phyloP scores from a whole-genome alignment of 2,113 vertebrate species.

The Myodes glareolus region DNA sequence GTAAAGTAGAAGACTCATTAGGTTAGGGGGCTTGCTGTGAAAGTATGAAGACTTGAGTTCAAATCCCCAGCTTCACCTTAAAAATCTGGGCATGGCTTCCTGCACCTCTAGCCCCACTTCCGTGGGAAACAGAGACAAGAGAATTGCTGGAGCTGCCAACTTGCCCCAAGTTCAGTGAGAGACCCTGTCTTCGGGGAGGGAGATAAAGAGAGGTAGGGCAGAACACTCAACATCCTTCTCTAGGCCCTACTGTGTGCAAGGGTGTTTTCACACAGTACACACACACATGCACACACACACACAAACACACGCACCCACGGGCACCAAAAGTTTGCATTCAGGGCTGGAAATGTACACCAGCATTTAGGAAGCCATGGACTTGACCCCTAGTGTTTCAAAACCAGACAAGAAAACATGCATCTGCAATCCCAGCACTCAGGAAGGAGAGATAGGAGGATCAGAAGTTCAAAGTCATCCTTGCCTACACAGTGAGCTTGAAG shows the following conservation, averaged over 20 bases:
- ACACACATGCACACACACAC: background rate
- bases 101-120: too few species aligned
- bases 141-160: too few species aligned
- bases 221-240: background rate
- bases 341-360: background rate
- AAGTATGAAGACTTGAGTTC: background rate
- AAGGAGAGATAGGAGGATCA: background rate
- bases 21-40: background rate
- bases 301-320: background rate
- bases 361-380: background rate
- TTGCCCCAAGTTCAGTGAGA: background rate
- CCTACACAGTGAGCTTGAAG: background rate
- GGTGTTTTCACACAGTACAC: background rate
- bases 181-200: background rate
- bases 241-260: background rate
- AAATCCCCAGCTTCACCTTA: background rate
- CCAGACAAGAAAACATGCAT: background rate
- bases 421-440: background rate
- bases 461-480: background rate
- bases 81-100: background rate
- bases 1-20: background rate
- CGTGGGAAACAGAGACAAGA: background rate
- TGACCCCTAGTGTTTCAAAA: background rate
- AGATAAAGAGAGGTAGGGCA: background rate
- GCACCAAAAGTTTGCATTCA: background rate